A percentile compares a stretch with the other conserved stretches of the same genome.
phyloP scores from a whole-genome alignment of 2,113 vertebrate genomes.

The Dasypus novemcinctus region DNA sequence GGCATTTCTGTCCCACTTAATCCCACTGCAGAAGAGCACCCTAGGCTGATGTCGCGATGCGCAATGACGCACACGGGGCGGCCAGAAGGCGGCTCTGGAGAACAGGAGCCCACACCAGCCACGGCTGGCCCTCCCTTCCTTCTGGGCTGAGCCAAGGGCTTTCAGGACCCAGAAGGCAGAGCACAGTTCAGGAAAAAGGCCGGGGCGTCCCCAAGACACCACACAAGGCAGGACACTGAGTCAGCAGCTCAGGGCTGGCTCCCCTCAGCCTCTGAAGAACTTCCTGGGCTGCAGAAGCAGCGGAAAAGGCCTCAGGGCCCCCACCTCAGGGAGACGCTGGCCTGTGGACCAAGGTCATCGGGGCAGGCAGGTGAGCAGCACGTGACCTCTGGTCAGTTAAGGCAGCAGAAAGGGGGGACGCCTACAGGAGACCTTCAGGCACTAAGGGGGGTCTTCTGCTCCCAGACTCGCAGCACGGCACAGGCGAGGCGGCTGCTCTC shows the following conservation, averaged over 20 bases:
- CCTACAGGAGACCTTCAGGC: neutral
- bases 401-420: conserved; percentile 37
- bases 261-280: conserved; percentile 50
- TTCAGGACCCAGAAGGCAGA: neutral
- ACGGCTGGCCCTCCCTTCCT: neutral
- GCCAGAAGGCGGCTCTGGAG: neutral
- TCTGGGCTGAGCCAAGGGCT: neutral
- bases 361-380: neutral
- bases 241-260: neutral
- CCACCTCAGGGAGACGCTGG: neutral
- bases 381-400: conserved; percentile 32
- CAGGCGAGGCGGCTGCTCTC: neutral
- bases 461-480: neutral
- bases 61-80: neutral
- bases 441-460: neutral
- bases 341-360: neutral
- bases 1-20: neutral
- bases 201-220: neutral
- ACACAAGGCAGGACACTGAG: conserved; percentile 15
- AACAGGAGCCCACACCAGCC: neutral
- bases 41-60: neutral
- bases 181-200: neutral
- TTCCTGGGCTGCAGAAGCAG: neutral
- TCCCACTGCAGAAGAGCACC: neutral
- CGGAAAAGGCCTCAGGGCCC: neutral